Evolutionary conservation across 30 jellyfish, hydroid and myxozoan genomes (phyloP).

Genomic region (Cassiopea andromeda): DNA sequence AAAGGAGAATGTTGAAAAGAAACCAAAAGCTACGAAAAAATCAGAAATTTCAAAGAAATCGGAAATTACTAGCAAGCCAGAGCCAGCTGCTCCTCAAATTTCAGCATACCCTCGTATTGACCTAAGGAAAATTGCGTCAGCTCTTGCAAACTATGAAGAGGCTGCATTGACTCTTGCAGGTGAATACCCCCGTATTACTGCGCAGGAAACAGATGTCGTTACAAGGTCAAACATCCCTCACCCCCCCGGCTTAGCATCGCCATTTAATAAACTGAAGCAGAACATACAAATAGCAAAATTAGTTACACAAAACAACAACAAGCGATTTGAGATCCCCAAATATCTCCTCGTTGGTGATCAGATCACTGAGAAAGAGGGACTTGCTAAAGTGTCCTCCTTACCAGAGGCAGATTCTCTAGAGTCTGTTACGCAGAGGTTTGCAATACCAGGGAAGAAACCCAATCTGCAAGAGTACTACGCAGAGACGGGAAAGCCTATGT

Average conservation of each 20-base stretch:
- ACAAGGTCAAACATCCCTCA: slow-evolving; percentile 91
- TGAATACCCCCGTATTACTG: slow-evolving; percentile 84
- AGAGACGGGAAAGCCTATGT: slow-evolving; percentile 87
- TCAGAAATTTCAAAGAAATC: slow-evolving; percentile 43
- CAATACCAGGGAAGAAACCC: slow-evolving; percentile 85
- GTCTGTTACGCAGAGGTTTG: slow-evolving; percentile 80
- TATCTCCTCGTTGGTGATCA: slow-evolving; percentile 79
- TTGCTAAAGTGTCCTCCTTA: slow-evolving; percentile 37
- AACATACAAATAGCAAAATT: slow-evolving; percentile 87
- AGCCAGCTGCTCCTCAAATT: slow-evolving; percentile 13
- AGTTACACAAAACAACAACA: slow-evolving; percentile 65
- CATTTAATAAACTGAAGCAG: slow-evolving; percentile 68
- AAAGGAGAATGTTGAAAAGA: slow-evolving; percentile 4
- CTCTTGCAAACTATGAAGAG: slow-evolving; percentile 92
- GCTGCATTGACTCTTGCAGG: slow-evolving; percentile 95
- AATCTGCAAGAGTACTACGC: slow-evolving; percentile 87
- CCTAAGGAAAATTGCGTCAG: slow-evolving; percentile 87
- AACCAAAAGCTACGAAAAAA: not conserved
- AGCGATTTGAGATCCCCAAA: slow-evolving; percentile 78
- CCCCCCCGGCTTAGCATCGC: slow-evolving; percentile 39
- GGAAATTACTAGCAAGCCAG: slow-evolving; percentile 51
- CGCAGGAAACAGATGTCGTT: slow-evolving; percentile 62
- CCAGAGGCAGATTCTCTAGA: slow-evolving; percentile 86
- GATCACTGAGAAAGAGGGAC: slow-evolving; percentile 71
- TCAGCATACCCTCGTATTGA: slow-evolving; percentile 92